phyloP scores from a whole-genome alignment of 1,140 invertebrate species.

The Leptopilina boulardi region DNA sequence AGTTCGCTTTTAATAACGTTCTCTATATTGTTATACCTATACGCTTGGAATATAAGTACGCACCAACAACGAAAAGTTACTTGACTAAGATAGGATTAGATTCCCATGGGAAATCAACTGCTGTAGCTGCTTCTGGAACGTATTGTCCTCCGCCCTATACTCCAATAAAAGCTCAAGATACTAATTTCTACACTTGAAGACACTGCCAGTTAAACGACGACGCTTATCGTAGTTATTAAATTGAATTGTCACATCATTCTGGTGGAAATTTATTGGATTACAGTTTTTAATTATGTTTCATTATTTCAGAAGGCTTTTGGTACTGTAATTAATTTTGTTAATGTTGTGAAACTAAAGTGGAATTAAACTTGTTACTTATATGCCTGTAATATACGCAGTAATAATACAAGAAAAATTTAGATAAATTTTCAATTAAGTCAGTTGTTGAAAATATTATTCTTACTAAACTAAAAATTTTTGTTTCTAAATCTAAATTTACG shows the following conservation, averaged over 20 bases:
- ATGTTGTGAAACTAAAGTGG: too few relatives aligned
- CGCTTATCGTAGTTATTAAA: constrained; percentile 14
- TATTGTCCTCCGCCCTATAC: constrained; percentile 62
- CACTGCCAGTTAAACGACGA: not conserved
- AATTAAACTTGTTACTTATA: too few relatives aligned
- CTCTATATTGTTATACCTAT: constrained; percentile 31
- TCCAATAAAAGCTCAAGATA: constrained; percentile 68
- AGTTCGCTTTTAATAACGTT: constrained; percentile 18
- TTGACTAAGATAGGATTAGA: constrained; percentile 68
- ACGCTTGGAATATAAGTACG: constrained; percentile 51
- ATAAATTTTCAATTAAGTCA: too few relatives aligned
- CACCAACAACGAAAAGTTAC: constrained; percentile 66
- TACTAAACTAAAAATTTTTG: too few relatives aligned
- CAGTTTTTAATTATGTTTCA: not conserved
- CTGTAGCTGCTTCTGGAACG: constrained; percentile 57
- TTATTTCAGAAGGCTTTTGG: not conserved
- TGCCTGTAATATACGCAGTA: too few relatives aligned
- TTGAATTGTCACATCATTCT: constrained; percentile 8
- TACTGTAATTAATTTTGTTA: not conserved
- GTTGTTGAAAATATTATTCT: too few relatives aligned
- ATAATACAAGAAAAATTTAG: too few relatives aligned
- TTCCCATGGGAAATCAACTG: constrained; percentile 71
- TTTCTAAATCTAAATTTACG: too few relatives aligned
- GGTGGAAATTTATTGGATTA: not conserved
- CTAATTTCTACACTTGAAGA: constrained; percentile 64